Evolutionary conservation across 2,888 invertebrate genomes (phyloP).

Genomic region (Heteromyza rotundicornis): DNA sequence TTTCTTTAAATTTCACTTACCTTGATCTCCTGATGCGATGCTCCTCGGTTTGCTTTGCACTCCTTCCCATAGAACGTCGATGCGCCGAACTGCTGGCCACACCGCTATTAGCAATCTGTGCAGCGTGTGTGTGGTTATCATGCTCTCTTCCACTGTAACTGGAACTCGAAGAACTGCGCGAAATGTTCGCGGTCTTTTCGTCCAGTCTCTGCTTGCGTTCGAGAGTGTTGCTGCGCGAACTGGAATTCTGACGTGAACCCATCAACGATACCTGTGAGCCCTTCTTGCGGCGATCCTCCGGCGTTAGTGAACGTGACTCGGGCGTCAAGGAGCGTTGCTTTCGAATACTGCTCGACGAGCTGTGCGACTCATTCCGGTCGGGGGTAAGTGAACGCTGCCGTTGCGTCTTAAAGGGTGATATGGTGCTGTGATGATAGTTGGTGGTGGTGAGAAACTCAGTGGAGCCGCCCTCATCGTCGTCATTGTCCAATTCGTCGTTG

Average conservation of each 20-base stretch:
- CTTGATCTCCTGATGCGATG: slow-evolving; percentile 61
- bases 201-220: slow-evolving; percentile 58
- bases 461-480: slow-evolving; percentile 59
- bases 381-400: slow-evolving; percentile 61
- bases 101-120: slow-evolving; percentile 20
- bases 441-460: slow-evolving; percentile 57
- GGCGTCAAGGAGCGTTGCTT: slow-evolving; percentile 62
- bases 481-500: slow-evolving; percentile 66
- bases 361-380: slow-evolving; percentile 59
- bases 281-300: slow-evolving; percentile 59
- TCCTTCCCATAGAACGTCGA: slow-evolving; percentile 51
- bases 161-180: slow-evolving; percentile 62
- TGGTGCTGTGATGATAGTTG: slow-evolving; percentile 52
- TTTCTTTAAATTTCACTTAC: slow-evolving; percentile 36
- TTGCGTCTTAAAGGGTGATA: slow-evolving; percentile 55
- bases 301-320: slow-evolving; percentile 60
- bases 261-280: slow-evolving; percentile 54
- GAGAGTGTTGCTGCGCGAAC: slow-evolving; percentile 59
- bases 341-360: slow-evolving; percentile 57
- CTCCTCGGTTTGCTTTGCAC: slow-evolving; percentile 55
- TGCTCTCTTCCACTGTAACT: slow-evolving; percentile 60
- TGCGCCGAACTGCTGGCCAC: slow-evolving; percentile 32
- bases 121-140: slow-evolving; percentile 32
- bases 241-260: slow-evolving; percentile 57
- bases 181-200: slow-evolving; percentile 56